Conservation (phyloP, 2,797 vertebrate species). For the Micrastur ruficollis region DNA sequence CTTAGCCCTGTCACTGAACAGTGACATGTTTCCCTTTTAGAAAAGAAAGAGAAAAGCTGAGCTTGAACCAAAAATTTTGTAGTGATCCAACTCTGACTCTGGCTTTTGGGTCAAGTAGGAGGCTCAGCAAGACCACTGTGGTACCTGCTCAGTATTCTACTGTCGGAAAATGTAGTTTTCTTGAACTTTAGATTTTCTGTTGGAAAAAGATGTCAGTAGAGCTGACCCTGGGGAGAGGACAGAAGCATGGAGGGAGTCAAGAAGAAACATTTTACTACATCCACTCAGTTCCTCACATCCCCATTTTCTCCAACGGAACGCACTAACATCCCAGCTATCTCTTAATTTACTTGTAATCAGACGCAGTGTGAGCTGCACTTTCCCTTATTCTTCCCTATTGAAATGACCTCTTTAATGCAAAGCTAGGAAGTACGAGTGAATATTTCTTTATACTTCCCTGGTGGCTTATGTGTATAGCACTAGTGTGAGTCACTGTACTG, state of each 20-base stretch:
- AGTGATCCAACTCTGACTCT: neutral
- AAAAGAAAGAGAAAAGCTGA: neutral
- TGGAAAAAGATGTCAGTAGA: neutral
- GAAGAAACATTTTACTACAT: neutral
- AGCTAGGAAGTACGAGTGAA: neutral
- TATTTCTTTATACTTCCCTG: neutral
- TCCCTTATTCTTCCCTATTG: neutral
- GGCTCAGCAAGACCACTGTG: neutral
- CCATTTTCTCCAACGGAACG: neutral
- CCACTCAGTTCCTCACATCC: neutral
- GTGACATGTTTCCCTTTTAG: neutral
- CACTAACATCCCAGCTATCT: neutral
- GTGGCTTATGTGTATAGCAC: neutral
- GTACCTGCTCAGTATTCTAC: neutral
- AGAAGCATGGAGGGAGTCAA: neutral
- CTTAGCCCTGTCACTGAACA: neutral
- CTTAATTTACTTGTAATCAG: neutral
- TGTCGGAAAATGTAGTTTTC: neutral
- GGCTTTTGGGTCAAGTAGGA: neutral
- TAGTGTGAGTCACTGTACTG: neutral
- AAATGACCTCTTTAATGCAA: neutral
- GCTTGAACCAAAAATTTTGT: neutral
- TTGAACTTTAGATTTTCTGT: neutral
- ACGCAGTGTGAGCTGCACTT: neutral
- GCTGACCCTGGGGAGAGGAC: neutral